Conservation (phyloP, 2,797 vertebrate species). For the Kryptopterus vitreolus region DNA sequence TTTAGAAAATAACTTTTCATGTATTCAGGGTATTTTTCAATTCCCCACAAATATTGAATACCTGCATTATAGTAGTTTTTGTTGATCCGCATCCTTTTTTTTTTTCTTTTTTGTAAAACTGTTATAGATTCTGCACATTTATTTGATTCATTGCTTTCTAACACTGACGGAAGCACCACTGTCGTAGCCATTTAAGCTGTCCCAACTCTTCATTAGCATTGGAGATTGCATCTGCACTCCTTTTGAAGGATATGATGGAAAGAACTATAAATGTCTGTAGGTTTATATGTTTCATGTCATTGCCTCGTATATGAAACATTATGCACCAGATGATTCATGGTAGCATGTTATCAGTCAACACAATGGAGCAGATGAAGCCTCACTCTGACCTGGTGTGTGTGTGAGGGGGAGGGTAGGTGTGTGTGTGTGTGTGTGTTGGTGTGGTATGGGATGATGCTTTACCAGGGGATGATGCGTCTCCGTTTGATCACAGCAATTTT, state of each 20-base stretch:
- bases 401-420: too few relatives aligned
- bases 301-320: constrained; percentile 15
- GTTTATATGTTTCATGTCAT: constrained; percentile 37
- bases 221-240: constrained; percentile 19
- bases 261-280: constrained; percentile 34
- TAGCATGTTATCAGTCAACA: constrained; percentile 50
- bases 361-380: constrained; percentile 31
- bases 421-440: too few relatives aligned
- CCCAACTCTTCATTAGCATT: neutral
- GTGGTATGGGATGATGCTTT: neutral
- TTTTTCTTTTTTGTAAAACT: neutral
- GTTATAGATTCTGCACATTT: constrained; percentile 23
- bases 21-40: neutral
- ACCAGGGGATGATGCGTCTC: constrained; percentile 7
- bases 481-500: constrained; percentile 44
- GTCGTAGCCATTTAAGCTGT: neutral
- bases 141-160: neutral
- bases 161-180: neutral
- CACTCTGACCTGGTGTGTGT: constrained; percentile 2
- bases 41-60: neutral
- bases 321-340: constrained; percentile 42
- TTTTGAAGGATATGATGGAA: constrained; percentile 15
- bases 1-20: neutral
- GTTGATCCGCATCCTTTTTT: neutral
- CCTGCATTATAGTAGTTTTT: neutral